These are phyloP conservation scores for Psittacara wagleri DNA, from an alignment of 2,113 vertebrate species.

Conservation along the genomic window DNA sequence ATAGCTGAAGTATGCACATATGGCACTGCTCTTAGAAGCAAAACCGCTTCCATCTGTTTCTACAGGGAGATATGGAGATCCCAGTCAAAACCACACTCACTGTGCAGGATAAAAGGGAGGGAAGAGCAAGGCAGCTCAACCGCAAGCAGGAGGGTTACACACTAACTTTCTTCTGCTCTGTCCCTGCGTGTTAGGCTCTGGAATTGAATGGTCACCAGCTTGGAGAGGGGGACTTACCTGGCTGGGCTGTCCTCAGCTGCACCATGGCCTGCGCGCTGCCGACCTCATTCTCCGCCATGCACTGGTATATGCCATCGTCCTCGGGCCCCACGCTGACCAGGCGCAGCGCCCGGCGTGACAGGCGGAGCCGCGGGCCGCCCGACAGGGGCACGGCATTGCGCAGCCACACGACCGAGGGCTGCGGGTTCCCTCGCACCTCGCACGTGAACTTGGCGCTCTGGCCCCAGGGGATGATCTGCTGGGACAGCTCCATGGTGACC, in stretches of 20 bases:
- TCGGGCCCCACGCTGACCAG: conserved; percentile 85
- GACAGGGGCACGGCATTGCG: conserved; percentile 85
- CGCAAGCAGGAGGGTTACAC: neutral
- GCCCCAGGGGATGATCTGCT: conserved; percentile 85
- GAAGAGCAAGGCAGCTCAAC: neutral
- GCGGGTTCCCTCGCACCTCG: conserved; percentile 88
- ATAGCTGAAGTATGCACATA: rapidly evolving
- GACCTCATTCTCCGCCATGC: conserved; percentile 93
- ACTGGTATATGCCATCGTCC: conserved; percentile 95
- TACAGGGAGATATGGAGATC: neutral
- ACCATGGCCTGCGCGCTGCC: conserved; percentile 91
- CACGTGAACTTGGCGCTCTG: conserved; percentile 89
- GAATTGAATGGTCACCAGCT: rapidly evolving
- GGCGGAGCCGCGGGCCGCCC: conserved; percentile 80
- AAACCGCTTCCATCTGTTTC: neutral
- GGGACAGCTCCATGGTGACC: conserved; percentile 89
- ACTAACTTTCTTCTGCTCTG: neutral
- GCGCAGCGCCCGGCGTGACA: conserved; percentile 74
- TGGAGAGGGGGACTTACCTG: conserved; percentile 70
- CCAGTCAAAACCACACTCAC: neutral
- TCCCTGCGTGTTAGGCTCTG: neutral
- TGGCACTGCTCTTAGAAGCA: neutral
- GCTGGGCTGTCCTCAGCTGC: conserved; percentile 81
- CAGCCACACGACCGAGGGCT: conserved; percentile 89
- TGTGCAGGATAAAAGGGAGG: rapidly evolving